Evolutionary conservation across 2,888 invertebrate species (phyloP).

Genomic region (Mongoloraphidia duomilia): DNA sequence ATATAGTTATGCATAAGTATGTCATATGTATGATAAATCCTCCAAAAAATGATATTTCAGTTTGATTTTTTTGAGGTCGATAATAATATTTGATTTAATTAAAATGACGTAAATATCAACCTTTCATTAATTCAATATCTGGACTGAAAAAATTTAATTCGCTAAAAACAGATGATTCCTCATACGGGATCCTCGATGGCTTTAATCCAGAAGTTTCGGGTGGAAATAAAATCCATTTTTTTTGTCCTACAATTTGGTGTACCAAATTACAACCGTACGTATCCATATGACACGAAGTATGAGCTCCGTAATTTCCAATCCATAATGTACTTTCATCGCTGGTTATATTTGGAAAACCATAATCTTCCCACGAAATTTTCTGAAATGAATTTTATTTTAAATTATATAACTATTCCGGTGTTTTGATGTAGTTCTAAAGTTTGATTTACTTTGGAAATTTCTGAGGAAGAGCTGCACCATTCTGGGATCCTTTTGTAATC

Average conservation of each 20-base stretch:
- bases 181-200: slow-evolving; percentile 82
- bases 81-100: too few relatives aligned
- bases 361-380: slow-evolving; percentile 45
- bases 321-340: slow-evolving; percentile 66
- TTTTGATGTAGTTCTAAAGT: slow-evolving; percentile 20
- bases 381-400: slow-evolving; percentile 18
- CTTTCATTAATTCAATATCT: slow-evolving; percentile 31
- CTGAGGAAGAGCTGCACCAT: slow-evolving; percentile 43
- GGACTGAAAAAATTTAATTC: slow-evolving; percentile 67
- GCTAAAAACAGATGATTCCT: slow-evolving; percentile 91
- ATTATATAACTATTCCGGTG: slow-evolving; percentile 18
- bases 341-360: slow-evolving; percentile 56
- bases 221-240: slow-evolving; percentile 84
- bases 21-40: too few relatives aligned
- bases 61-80: too few relatives aligned
- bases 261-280: slow-evolving; percentile 90
- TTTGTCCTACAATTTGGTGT: slow-evolving; percentile 78
- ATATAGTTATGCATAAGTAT: too few relatives aligned
- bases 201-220: slow-evolving; percentile 55
- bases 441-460: slow-evolving; percentile 39
- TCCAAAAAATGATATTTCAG: too few relatives aligned
- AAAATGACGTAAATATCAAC: too few relatives aligned
- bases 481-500: slow-evolving; percentile 70
- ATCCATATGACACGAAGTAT: slow-evolving; percentile 89
- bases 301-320: slow-evolving; percentile 75